Base-by-base conservation (phyloP, 2,797 vertebrate genomes). In the Hozukius guyotensis region DNA sequence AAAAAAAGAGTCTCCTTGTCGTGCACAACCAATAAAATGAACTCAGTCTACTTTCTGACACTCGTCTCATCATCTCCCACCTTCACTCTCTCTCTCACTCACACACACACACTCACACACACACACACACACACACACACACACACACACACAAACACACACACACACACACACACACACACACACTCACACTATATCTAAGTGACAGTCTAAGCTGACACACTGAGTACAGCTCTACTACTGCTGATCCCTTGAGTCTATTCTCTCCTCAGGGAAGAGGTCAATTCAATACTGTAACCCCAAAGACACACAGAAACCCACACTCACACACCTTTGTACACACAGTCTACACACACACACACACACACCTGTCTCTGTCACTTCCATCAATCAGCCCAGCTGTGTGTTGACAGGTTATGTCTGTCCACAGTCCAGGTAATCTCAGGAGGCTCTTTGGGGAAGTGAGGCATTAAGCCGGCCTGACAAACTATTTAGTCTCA, bases 211-310 rank as follows among this genome's bases (percentile, higher is more conserved):
- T 91, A 87, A 92, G 92, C 90, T 92, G 90, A 93, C 90, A 89
- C 87, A 80, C 72, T 85, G 84, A 93, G 92, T 85, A 93, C 92
- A 94, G 91, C 92, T 92, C 92, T 90, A 92, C 92, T 90, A 91
- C 83, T 57, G 63, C 92, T 93, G 93, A 94, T 94, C 92, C 92
- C 90, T 83, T 83, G 91, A 92, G 94, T 94, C 93, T 94, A 92
- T 94, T 94, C 93, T 94, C 90, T 91, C 91, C 84, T 88, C 78
- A 56, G 89, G 91, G 92, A 93, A 92, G 82, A 91, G 94, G 93
- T 94, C 93, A 94, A 94, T 93, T 93, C 92, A 93, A 95, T 94
- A 94, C 93, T 85, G 89, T 93, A 92, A 93, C 94, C 92, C 86
- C 82, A 70, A 79, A 87, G 75, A 89, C 72, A 82, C 81, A 72